Evolutionary conservation across 1,140 invertebrate genomes (phyloP).

Genomic region (Telenomus remus): DNA sequence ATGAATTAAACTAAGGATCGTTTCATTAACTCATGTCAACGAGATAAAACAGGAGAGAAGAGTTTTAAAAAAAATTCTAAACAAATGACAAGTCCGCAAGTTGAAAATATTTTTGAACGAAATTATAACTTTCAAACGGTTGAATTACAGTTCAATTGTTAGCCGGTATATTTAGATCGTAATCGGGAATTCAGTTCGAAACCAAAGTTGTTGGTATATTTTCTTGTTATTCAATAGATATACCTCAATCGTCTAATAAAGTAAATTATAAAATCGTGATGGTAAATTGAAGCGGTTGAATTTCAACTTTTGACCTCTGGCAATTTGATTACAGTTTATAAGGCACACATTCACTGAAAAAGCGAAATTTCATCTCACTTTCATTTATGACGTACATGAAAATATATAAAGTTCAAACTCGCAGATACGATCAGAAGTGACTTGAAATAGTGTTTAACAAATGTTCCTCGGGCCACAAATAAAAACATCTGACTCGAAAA

Average conservation of each 20-base stretch:
- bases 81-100: too few relatives aligned
- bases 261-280: constrained; percentile 47
- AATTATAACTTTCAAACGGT: background rate
- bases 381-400: constrained; percentile 52
- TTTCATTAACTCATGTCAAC: too few relatives aligned
- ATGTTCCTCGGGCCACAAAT: constrained; percentile 17
- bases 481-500: constrained; percentile 32
- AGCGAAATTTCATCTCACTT: constrained; percentile 54
- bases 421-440: constrained; percentile 37
- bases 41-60: too few relatives aligned
- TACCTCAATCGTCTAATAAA: constrained; percentile 33
- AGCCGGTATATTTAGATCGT: too few relatives aligned
- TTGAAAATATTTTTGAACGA: too few relatives aligned
- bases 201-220: too few relatives aligned
- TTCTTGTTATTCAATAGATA: constrained; percentile 28
- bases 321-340: constrained; percentile 51
- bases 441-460: constrained; percentile 44
- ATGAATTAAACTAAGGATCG: too few relatives aligned
- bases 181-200: too few relatives aligned
- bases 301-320: constrained; percentile 29
- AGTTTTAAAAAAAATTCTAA: too few relatives aligned
- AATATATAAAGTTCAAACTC: constrained; percentile 52
- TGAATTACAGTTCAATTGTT: background rate
- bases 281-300: constrained; percentile 38
- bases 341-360: constrained; percentile 45